Evolutionary conservation across 2,113 vertebrate species (phyloP).

Genomic region (Procavia capensis): DNA sequence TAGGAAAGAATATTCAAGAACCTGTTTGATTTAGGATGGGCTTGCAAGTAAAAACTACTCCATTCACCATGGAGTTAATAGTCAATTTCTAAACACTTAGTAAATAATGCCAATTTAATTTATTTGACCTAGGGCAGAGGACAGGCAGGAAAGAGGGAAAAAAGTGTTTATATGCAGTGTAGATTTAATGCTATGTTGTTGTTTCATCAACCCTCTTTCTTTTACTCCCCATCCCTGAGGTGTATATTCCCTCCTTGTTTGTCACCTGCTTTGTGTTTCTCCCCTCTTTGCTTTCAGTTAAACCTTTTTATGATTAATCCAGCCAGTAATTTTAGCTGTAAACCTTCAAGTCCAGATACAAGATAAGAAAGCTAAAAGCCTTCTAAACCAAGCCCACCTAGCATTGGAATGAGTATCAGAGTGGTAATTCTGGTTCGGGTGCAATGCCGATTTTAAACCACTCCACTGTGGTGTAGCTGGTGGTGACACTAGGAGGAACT

Average conservation of each 20-base stretch:
- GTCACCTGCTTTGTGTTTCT: neutral
- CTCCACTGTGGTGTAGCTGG: conserved; percentile 72
- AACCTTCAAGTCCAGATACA: conserved; percentile 41
- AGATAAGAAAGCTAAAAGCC: conserved; percentile 65
- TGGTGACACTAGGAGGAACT: conserved; percentile 83
- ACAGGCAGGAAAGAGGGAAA: neutral
- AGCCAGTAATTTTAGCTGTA: conserved; percentile 64
- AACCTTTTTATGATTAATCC: conserved; percentile 76
- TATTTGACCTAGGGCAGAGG: conserved; percentile 25
- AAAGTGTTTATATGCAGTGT: neutral
- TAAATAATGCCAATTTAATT: neutral
- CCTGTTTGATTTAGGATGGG: neutral
- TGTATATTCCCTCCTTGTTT: fast-evolving
- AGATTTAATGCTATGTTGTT: fast-evolving
- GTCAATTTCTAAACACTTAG: neutral
- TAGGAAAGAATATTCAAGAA: neutral
- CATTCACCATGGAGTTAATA: neutral
- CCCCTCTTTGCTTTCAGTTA: neutral
- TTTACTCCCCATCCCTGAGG: fast-evolving
- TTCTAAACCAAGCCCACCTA: conserved; percentile 65
- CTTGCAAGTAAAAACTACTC: neutral
- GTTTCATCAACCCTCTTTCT: neutral
- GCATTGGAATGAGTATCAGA: conserved; percentile 60
- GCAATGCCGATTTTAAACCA: conserved; percentile 82
- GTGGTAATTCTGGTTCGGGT: conserved; percentile 78